Percentiles rank a stretch among this genome's conserved stretches.
These are phyloP conservation scores for Drosophila nigritarsus DNA, from an alignment of 2,888 invertebrate species.

Conservation along the genomic window DNA sequence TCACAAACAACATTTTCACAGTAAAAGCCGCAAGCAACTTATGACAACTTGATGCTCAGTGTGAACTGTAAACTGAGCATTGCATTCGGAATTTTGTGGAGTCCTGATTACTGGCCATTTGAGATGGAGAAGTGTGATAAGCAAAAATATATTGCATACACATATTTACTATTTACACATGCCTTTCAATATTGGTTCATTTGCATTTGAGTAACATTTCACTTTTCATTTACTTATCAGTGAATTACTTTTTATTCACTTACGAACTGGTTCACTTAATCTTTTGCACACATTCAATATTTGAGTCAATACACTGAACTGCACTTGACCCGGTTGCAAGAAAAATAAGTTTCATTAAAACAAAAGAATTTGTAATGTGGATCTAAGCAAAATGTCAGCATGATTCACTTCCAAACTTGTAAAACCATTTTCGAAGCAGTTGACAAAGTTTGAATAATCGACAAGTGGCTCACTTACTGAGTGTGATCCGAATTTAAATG, in stretches of 20 bases:
- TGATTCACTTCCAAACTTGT: not conserved
- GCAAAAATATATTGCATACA: not conserved
- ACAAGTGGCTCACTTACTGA: constrained; percentile 1
- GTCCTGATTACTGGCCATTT: not conserved
- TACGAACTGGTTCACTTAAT: not conserved
- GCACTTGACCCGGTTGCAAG: not conserved
- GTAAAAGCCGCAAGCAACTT: constrained; percentile 58
- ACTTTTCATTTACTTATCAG: not conserved
- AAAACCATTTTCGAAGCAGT: not conserved
- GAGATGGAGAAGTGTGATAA: not conserved
- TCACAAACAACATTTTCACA: constrained; percentile 63
- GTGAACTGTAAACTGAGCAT: not conserved
- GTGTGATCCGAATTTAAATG: constrained; percentile 27
- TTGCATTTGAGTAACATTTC: not conserved
- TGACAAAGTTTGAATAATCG: constrained; percentile 23
- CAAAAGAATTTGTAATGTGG: not conserved
- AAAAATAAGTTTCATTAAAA: not conserved
- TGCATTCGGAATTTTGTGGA: constrained; percentile 30
- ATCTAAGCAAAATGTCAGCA: constrained; percentile 3
- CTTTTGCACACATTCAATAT: not conserved
- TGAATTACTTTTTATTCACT: not conserved
- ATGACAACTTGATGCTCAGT: constrained; percentile 27
- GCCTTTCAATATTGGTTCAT: not conserved
- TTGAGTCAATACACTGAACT: not conserved
- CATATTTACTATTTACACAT: not conserved